Conservation (phyloP, 2,113 vertebrate species). For the Melanocharis versteri region DNA sequence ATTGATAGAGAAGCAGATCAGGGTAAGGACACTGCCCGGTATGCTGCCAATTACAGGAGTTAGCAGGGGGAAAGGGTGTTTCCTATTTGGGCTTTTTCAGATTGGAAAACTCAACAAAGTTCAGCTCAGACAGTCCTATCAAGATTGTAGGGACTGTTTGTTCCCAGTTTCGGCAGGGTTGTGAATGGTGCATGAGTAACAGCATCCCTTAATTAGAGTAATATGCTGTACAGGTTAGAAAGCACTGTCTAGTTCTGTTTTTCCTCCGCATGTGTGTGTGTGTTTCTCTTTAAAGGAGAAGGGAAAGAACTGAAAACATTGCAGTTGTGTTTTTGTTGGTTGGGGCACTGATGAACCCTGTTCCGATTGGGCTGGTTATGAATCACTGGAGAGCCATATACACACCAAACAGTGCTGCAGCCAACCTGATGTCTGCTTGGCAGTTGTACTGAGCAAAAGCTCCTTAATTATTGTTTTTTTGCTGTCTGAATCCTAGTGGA, state of each 20-base stretch:
- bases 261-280: neutral
- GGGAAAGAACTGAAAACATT: slow-evolving; percentile 35
- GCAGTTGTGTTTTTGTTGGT: slow-evolving; percentile 64
- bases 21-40: neutral
- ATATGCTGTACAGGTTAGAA: slow-evolving; percentile 62
- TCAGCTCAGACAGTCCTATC: slow-evolving; percentile 33
- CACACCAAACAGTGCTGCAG: slow-evolving; percentile 47
- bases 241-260: slow-evolving; percentile 35
- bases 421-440: slow-evolving; percentile 65
- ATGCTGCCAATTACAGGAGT: neutral
- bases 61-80: neutral
- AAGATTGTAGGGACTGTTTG: slow-evolving; percentile 64
- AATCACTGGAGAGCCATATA: slow-evolving; percentile 61
- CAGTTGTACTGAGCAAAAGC: slow-evolving; percentile 24
- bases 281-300: slow-evolving; percentile 53
- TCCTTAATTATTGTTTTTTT: slow-evolving; percentile 26
- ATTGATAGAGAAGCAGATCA: neutral
- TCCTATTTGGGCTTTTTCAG: slow-evolving; percentile 44
- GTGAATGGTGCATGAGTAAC: slow-evolving; percentile 60
- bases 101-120: slow-evolving; percentile 27
- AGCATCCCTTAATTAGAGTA: slow-evolving; percentile 60
- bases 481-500: neutral
- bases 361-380: slow-evolving; percentile 31
- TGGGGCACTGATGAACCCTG: slow-evolving; percentile 51
- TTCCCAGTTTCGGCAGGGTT: slow-evolving; percentile 58